phyloP scores from a whole-genome alignment of 1,140 invertebrate genomes.

The Scaptomyza hsui region DNA sequence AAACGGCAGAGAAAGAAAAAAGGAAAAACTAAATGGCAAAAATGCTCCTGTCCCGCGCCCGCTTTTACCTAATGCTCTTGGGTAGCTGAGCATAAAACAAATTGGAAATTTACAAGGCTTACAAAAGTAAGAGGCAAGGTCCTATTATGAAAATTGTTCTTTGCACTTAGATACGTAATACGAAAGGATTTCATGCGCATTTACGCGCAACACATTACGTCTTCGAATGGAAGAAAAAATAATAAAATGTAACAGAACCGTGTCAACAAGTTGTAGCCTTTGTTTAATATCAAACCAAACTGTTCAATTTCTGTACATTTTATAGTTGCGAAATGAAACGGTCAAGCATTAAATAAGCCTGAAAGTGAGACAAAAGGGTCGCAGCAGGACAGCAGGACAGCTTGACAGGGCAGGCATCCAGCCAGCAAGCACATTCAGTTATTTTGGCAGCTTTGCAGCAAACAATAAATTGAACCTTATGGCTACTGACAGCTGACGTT shows the following conservation, averaged over 20 bases:
- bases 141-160: constrained; percentile 54
- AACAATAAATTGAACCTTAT: constrained; percentile 75
- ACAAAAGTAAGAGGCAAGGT: constrained; percentile 58
- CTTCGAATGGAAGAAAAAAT: not conserved
- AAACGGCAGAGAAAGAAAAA: constrained; percentile 19
- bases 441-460: constrained; percentile 59
- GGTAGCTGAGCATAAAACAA: constrained; percentile 43
- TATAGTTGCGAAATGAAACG: constrained; percentile 64
- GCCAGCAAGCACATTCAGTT: constrained; percentile 40
- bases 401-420: not conserved
- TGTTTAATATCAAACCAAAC: constrained; percentile 62
- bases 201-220: constrained; percentile 16
- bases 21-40: constrained; percentile 48
- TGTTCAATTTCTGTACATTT: constrained; percentile 38
- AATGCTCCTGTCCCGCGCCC: not conserved
- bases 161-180: constrained; percentile 20
- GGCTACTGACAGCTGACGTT: constrained; percentile 75
- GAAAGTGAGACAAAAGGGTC: constrained; percentile 47
- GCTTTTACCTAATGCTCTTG: too few species aligned
- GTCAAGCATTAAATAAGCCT: constrained; percentile 50
- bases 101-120: constrained; percentile 70
- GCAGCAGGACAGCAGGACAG: constrained; percentile 15
- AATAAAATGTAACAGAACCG: constrained; percentile 3
- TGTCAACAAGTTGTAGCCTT: constrained; percentile 58
- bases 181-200: constrained; percentile 52